Conservation (phyloP, 2,888 invertebrate species). For the Tetramorium bicarinatum region DNA sequence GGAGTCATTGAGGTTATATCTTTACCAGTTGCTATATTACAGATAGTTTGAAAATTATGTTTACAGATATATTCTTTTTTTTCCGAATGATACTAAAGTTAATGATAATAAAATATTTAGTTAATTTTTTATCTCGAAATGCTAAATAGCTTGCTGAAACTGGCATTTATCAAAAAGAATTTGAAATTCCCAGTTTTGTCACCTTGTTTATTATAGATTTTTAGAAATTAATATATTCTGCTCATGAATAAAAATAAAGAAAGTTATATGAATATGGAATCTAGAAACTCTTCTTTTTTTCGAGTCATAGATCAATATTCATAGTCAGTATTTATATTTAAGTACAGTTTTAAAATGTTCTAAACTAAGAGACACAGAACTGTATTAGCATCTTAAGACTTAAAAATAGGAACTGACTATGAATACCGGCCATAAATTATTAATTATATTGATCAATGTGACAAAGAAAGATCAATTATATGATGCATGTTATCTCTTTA, state of each 20-base stretch:
- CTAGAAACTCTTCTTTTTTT: too few relatives aligned
- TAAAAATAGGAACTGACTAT: too few relatives aligned
- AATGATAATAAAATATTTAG: not conserved
- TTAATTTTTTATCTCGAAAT: not conserved
- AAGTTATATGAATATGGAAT: too few relatives aligned
- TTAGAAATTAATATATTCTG: not conserved
- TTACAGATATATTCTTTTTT: not conserved
- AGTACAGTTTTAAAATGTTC: too few relatives aligned
- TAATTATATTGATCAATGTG: too few relatives aligned
- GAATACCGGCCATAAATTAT: too few relatives aligned
- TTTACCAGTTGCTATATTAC: slow-evolving; percentile 6
- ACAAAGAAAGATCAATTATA: too few relatives aligned
- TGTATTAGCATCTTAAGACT: too few relatives aligned
- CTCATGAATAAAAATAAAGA: not conserved
- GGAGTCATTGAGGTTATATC: slow-evolving; percentile 91
- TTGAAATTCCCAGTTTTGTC: not conserved
- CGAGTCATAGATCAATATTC: too few relatives aligned
- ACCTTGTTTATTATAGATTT: not conserved
- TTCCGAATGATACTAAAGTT: not conserved
- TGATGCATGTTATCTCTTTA: too few relatives aligned
- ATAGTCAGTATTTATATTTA: too few relatives aligned
- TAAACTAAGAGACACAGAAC: too few relatives aligned
- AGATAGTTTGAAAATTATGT: not conserved
- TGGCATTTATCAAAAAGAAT: not conserved
- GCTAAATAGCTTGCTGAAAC: not conserved